Evolutionary conservation across 2,113 vertebrate species (phyloP).

Genomic region (Pseudolaguvia tuberculata): DNA sequence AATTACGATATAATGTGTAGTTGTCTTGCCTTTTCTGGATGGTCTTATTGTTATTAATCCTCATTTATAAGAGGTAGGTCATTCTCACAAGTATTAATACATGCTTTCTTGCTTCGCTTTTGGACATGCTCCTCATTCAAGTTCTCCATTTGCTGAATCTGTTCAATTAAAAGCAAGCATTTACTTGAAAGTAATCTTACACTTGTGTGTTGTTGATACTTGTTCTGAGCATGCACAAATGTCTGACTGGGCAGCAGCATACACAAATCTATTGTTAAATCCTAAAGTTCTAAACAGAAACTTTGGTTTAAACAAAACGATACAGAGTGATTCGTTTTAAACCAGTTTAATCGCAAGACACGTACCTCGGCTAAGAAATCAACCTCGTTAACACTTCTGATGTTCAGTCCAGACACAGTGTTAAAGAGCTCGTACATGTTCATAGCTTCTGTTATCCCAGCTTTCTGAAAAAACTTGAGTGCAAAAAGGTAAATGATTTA

Average conservation of each 20-base stretch:
- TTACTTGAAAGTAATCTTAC: neutral
- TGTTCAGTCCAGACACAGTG: slow-evolving; percentile 79
- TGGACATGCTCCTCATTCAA: slow-evolving; percentile 91
- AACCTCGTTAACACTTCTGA: slow-evolving; percentile 81
- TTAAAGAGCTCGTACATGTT: slow-evolving; percentile 87
- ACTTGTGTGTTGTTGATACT: neutral
- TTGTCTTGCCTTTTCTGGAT: neutral
- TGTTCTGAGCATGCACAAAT: neutral
- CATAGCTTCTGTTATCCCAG: slow-evolving; percentile 80
- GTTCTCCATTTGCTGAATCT: slow-evolving; percentile 94
- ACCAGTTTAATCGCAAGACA: too few relatives aligned
- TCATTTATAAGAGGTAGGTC: slow-evolving; percentile 64
- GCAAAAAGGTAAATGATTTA: neutral
- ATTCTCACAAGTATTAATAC: slow-evolving; percentile 62
- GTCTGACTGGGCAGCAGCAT: neutral
- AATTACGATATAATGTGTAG: neutral
- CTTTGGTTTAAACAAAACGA: too few relatives aligned
- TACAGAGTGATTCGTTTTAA: too few relatives aligned
- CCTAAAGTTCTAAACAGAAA: neutral
- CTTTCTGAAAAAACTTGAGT: slow-evolving; percentile 89
- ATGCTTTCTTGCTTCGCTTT: slow-evolving; percentile 77
- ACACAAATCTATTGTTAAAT: neutral
- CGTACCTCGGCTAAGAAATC: slow-evolving; percentile 85
- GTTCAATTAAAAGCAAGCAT: slow-evolving; percentile 25
- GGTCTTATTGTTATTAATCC: slow-evolving; percentile 59